phyloP scores from a whole-genome alignment of 2,113 vertebrate genomes.

The Caloenas nicobarica region DNA sequence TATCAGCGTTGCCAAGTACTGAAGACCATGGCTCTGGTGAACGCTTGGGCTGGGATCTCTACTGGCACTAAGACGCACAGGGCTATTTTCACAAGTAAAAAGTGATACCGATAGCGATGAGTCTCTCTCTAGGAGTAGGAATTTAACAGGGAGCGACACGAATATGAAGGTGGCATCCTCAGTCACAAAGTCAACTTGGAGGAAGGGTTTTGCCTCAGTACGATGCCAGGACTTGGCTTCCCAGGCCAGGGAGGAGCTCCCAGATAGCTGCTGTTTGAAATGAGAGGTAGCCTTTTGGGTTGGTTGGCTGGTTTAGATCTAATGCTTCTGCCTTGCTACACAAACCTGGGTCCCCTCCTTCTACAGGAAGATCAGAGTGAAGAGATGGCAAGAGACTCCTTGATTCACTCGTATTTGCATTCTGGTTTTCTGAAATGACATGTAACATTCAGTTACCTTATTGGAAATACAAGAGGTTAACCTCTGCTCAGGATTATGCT shows the following conservation, averaged over 20 bases:
- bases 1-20: rapidly evolving
- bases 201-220: neutral
- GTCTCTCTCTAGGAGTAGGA: neutral
- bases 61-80: rapidly evolving
- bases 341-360: neutral
- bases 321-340: neutral
- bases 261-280: neutral
- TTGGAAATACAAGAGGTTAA: neutral
- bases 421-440: neutral
- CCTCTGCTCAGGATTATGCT: neutral
- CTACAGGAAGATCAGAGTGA: neutral
- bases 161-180: neutral
- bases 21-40: neutral
- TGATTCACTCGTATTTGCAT: neutral
- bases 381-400: neutral
- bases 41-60: neutral
- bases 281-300: neutral
- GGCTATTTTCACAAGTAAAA: neutral
- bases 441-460: neutral
- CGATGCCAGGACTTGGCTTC: rapidly evolving
- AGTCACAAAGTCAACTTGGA: neutral
- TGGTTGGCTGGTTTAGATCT: neutral
- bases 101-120: rapidly evolving
- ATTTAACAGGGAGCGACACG: neutral
- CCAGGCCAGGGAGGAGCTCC: neutral